Base-by-base conservation (phyloP, 2,888 invertebrate species). In the Stenchaetothrips biformis region DNA sequence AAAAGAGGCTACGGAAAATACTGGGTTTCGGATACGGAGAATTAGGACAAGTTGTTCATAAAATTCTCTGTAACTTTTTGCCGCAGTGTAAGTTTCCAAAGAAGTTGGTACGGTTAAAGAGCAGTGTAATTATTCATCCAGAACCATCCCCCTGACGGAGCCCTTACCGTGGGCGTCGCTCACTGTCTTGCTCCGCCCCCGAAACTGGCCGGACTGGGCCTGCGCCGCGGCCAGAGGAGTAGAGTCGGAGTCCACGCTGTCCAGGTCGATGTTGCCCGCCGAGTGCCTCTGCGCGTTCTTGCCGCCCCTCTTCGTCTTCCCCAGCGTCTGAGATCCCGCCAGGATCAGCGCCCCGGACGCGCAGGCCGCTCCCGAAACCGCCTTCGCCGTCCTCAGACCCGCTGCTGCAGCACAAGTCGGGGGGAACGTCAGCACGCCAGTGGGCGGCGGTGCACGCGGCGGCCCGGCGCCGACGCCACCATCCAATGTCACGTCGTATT, bases 151-250 rank as follows among this genome's bases (percentile, higher is more conserved):
- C n/a, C n/a, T n/a, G n/a, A n/a, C n/a, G n/a, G n/a, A n/a, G n/a
- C n/a, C 37, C 18, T 27, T 78, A 94, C 94, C 94, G 85, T 92
- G 90, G 81, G 92, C 90, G 87, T 97, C 96, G 84, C 95, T 94
- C 83, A 96, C 91, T n/a, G 96, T 97, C 89, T 95, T 96, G 89
- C 96, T 96, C 85, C 97, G 91, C 83, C 92, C 92, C 84, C 96
- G 90, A 88, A 96, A 95, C 80, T 85, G 87, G 79, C 88, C 87
- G 83, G 87, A 85, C 82, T 86, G 85, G 37, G 89, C 88, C 86
- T 90, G 84, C 48, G 83, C 84, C 48, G 85, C 84, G 79, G 84
- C 85, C 79, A 83, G 83, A 62, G 84, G 84, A 78, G 81, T 87
- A 83, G 82, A 16, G 83, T 81, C 79, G 37, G 81, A 59, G 67